Percentiles rank a stretch among this genome's conserved stretches.
phyloP scores from a whole-genome alignment of 2,888 invertebrate genomes.

The Chironomus tentans region DNA sequence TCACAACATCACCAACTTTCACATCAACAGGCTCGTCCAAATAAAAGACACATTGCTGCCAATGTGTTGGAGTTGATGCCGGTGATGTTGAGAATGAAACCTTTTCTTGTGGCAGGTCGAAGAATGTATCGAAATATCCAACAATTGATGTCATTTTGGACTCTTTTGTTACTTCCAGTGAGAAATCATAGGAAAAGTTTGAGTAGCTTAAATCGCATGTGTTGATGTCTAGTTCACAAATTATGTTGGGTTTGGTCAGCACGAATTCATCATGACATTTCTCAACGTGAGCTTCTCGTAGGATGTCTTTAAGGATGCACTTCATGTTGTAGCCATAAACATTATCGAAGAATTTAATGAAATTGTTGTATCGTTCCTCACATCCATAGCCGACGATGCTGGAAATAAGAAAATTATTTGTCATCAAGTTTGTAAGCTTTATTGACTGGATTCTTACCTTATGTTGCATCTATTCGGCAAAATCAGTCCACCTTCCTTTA shows the following conservation, averaged over 20 bases:
- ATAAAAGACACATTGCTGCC: constrained; percentile 77
- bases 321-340: constrained; percentile 93
- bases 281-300: constrained; percentile 66
- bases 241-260: constrained; percentile 54
- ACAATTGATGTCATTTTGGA: constrained; percentile 70
- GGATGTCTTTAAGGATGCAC: constrained; percentile 74
- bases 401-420: too few species aligned
- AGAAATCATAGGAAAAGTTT: constrained; percentile 63
- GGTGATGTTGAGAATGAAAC: constrained; percentile 63
- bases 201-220: constrained; percentile 62
- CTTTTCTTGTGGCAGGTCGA: constrained; percentile 52
- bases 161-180: constrained; percentile 52
- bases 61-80: constrained; percentile 57
- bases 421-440: too few species aligned
- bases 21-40: constrained; percentile 63
- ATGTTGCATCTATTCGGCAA: constrained; percentile 80
- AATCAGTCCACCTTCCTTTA: constrained; percentile 65
- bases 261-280: constrained; percentile 51
- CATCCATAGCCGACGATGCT: constrained; percentile 71
- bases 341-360: constrained; percentile 81
- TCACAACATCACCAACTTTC: constrained; percentile 52
- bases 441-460: constrained; percentile 32
- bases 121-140: constrained; percentile 87
- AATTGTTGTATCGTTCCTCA: constrained; percentile 57
- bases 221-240: constrained; percentile 66